Evolutionary conservation across 2,888 invertebrate species (phyloP).

Genomic region (Mamestra brassicae): DNA sequence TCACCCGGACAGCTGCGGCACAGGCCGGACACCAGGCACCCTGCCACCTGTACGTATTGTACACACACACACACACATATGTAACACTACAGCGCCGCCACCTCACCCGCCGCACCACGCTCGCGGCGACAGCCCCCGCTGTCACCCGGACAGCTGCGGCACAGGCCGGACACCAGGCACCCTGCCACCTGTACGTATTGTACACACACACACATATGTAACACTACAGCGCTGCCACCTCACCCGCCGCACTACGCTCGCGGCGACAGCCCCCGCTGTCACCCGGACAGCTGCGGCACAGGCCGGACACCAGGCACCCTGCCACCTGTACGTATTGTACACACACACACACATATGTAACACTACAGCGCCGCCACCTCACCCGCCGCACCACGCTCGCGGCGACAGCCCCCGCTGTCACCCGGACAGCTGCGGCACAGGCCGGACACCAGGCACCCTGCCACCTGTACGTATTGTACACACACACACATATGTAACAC

Average conservation of each 20-base stretch:
- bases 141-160: constrained; percentile 29
- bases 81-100: background rate
- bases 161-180: constrained; percentile 46
- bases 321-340: background rate
- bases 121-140: constrained; percentile 1
- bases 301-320: too few relatives aligned
- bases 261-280: too few relatives aligned
- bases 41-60: constrained; percentile 22
- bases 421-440: too few relatives aligned
- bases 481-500: too few relatives aligned
- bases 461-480: too few relatives aligned
- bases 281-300: too few relatives aligned
- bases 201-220: constrained; percentile 2
- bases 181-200: constrained; percentile 36
- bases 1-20: constrained; percentile 9
- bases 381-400: background rate
- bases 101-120: too few relatives aligned
- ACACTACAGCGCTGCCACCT: too few relatives aligned
- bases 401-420: too few relatives aligned
- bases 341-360: background rate
- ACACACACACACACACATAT: constrained; percentile 6
- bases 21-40: constrained; percentile 41
- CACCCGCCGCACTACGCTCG: too few relatives aligned
- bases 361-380: constrained; percentile 4
- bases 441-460: too few relatives aligned